Base-by-base conservation (phyloP, 2,113 vertebrate genomes). In the Cyprinodon variegatus region DNA sequence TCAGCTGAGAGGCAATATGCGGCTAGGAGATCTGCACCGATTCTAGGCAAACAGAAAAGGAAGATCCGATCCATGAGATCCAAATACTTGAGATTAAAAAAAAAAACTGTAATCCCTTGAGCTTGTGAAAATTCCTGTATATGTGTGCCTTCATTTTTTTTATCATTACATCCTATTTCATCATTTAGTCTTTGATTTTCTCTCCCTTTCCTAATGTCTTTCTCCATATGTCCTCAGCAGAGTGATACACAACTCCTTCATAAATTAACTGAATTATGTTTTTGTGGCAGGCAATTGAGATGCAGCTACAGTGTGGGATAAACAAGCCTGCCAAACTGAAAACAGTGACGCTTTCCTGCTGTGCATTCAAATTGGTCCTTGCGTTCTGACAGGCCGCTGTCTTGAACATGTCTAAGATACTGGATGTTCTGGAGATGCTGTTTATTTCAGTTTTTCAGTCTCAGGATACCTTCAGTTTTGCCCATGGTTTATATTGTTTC, bases 331-430 rank as follows among this genome's bases (percentile, higher is more conserved):
- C 74, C 70, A 88, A 89, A 89, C 77, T 90, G 92, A 90, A 82
- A 85, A 79, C 85, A 78, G 62, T 48, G 76, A 61, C 68, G 79
- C 77, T 79, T 87, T 88, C 90, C 91, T 70, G 91, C 93, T 92
- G 90, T 77, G 93, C 84, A 90, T 91, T 91, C 83, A 93, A 91
- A 93, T 93, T 92, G 92, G 68, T 79, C 81, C 8, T 57, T 61
- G 64, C 81, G 65, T 88, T 88, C 84, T 93, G 93, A 92, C 92
- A 92, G 85, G 85, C 84, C 70, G 76, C 88, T 86, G 83, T 87
- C 50, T 57, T 68, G 77, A 75, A 88, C 74, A 69, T 82, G 83
- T 89, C 92, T 81, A 65, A 10, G 65, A 84, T 90, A 94, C 93
- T 90, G 89, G 86, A 81, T 15, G 72, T n/a, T 76, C 61, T 46